Conservation (phyloP, 2,888 invertebrate species). For the Meganola albula region DNA sequence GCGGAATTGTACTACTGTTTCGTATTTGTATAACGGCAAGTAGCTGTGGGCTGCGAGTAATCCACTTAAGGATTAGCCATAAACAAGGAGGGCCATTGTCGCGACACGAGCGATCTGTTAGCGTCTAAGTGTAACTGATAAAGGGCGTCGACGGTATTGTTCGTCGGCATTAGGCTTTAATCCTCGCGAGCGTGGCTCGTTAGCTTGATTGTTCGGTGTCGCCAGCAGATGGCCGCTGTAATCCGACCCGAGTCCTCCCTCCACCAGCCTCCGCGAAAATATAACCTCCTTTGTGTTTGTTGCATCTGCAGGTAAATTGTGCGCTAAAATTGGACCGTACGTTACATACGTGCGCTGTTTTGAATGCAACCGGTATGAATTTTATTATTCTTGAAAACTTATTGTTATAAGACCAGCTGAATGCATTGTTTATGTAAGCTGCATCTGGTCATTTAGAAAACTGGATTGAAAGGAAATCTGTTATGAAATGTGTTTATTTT, state of each 20-base stretch:
- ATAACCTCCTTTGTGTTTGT: constrained; percentile 71
- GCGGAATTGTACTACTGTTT: constrained; percentile 23
- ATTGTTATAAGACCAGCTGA: constrained; percentile 63
- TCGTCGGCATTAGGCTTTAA: constrained; percentile 71
- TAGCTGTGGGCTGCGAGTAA: constrained; percentile 50
- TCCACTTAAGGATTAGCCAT: constrained; percentile 73
- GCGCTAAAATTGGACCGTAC: constrained; percentile 68
- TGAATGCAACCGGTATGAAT: constrained; percentile 64
- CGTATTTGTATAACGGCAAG: constrained; percentile 28
- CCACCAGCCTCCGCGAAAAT: constrained; percentile 32
- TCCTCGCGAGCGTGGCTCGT: constrained; percentile 71
- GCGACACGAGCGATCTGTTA: constrained; percentile 68
- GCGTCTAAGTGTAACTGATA: constrained; percentile 66
- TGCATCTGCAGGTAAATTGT: constrained; percentile 77
- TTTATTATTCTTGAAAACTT: constrained; percentile 65
- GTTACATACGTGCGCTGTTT: constrained; percentile 55
- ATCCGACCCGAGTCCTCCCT: constrained; percentile 54
- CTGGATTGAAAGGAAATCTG: constrained; percentile 13
- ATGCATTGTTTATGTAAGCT: constrained; percentile 26
- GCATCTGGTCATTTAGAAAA: constrained; percentile 25
- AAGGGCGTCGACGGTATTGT: constrained; percentile 65
- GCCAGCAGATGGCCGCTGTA: constrained; percentile 71
- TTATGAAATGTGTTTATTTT: not conserved
- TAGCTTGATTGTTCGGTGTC: constrained; percentile 72
- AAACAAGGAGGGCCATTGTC: constrained; percentile 69